Base-by-base conservation (phyloP, 2,888 invertebrate species). In the Hyposoter dolosus region DNA sequence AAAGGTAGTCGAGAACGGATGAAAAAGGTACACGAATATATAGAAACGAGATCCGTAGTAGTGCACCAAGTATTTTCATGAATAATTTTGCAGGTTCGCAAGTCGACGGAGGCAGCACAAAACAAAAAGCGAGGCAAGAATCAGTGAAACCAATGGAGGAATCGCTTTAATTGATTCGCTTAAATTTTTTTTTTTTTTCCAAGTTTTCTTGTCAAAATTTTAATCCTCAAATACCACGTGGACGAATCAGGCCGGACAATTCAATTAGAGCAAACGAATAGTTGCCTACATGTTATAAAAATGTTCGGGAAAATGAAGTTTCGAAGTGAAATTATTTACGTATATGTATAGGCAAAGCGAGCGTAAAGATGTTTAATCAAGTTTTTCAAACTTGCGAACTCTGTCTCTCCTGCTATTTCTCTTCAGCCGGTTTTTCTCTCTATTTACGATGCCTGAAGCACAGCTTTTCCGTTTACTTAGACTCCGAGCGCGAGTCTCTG, bases 1-100 rank as follows among this genome's bases (percentile, higher is more conserved):
- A 32, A 23, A 63, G 45, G 17, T 43, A 12, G 23, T n/a, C 45
- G 28, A 3, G 40, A 12, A 60, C 45, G 43, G 28, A 32, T 45
- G 32, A 35, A 60, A 82, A 68, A 68, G 66, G 74, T 63, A 69
- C 45, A 66, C 43, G n/a, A 43, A 74, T 53, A 50, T 50, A 40
- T 35, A 19, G 32, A 19, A 35, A 56, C 43, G 56, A 68, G 68
- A 7, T 9, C 10, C 32, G 69, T 43, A 56, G 47, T 47, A 35
- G 60, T 76, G 56, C 78, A 40, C 82, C 65, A 76, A 85, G 82
- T 75, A 85, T 85, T 80, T 85, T 85, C 79, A 85, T 85, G 82
- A 83, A 85, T 83, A 82, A 82, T 82, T 80, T 80, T 65, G 71
- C 65, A 74, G 47, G 53, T 80, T 69, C 85, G 56, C 3, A 32